Evolutionary conservation across 2,113 vertebrate species (phyloP).

Genomic region (Xiphophorus couchianus): DNA sequence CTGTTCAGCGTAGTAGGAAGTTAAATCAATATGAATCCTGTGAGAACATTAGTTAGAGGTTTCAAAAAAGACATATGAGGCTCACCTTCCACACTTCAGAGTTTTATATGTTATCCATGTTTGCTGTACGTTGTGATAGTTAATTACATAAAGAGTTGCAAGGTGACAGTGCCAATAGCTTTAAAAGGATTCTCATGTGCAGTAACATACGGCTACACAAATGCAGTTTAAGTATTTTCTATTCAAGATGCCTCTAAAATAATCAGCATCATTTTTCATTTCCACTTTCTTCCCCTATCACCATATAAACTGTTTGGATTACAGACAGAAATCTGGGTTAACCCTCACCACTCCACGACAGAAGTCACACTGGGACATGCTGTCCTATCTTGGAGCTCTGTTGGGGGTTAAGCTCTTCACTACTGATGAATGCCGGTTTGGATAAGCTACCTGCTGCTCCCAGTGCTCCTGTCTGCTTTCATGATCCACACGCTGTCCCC

Average conservation of each 20-base stretch:
- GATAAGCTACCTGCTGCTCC: constrained; percentile 54
- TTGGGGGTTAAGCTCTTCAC: constrained; percentile 57
- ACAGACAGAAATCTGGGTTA: constrained; percentile 53
- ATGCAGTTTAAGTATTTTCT: not conserved
- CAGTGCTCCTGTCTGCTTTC: constrained; percentile 24
- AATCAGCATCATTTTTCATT: not conserved
- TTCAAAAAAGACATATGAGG: too few species aligned
- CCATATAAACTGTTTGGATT: constrained; percentile 42
- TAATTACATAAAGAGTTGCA: not conserved
- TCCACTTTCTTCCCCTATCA: constrained; percentile 10
- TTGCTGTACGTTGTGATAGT: too few species aligned
- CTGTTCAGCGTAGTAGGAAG: too few species aligned
- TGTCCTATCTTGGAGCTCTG: constrained; percentile 38
- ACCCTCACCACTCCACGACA: constrained; percentile 11
- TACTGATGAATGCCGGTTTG: constrained; percentile 39
- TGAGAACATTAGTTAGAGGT: too few species aligned
- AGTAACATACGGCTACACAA: not conserved
- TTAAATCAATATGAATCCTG: too few species aligned
- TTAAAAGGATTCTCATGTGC: not conserved
- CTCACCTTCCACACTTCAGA: not conserved
- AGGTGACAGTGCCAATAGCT: not conserved
- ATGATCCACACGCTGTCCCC: constrained; percentile 32
- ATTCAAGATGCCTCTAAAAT: constrained; percentile 3
- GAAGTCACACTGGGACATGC: constrained; percentile 38
- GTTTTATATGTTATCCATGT: not conserved